These are phyloP conservation scores for Aspidoscelis tigris DNA, from an alignment of 2,113 vertebrate genomes.

Conservation along the genomic window DNA sequence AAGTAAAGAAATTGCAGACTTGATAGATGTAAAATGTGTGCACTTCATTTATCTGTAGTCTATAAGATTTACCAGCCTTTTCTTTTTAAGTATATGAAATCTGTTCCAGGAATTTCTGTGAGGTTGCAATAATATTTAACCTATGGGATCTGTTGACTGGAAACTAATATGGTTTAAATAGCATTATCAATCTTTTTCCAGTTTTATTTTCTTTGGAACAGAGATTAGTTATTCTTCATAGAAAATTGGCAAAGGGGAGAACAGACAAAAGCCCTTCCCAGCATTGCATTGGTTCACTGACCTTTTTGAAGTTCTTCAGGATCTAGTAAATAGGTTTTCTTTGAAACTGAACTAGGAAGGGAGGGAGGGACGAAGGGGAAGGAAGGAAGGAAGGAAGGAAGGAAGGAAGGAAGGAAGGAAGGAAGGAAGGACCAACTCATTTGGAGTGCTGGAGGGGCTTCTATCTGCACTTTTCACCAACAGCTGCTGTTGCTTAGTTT, in stretches of 20 bases:
- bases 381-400: too few relatives aligned
- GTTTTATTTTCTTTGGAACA: background rate
- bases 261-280: too few relatives aligned
- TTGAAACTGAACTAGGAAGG: too few relatives aligned
- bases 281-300: background rate
- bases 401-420: too few relatives aligned
- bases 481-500: background rate
- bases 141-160: background rate
- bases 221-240: background rate
- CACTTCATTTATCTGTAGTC: background rate
- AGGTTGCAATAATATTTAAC: background rate
- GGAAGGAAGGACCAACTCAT: too few relatives aligned
- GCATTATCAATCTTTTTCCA: background rate
- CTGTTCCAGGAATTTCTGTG: background rate
- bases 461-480: too few relatives aligned
- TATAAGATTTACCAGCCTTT: background rate
- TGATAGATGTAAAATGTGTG: background rate
- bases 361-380: too few relatives aligned
- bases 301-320: too few relatives aligned
- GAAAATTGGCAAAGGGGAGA: too few relatives aligned
- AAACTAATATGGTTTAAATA: background rate
- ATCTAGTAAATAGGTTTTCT: too few relatives aligned
- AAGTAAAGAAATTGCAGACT: background rate
- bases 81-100: background rate
- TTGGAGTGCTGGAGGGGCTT: too few relatives aligned